Evolutionary conservation across 2,797 vertebrate genomes (phyloP), one percentile per base, ranked within the genome.

Genomic region (Vireo griseus): DNA sequence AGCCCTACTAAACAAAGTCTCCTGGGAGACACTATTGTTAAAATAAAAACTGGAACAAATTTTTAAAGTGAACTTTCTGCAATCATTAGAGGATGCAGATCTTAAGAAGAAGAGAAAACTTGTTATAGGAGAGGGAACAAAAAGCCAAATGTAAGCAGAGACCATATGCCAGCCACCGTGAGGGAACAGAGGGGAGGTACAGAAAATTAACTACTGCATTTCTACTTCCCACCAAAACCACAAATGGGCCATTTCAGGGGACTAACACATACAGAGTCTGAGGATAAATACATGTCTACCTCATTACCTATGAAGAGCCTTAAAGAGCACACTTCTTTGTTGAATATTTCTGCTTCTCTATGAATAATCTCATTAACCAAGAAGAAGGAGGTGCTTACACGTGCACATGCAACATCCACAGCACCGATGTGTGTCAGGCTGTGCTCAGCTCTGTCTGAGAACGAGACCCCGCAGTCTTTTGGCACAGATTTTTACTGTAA

Each of bases 91-190:
- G 33, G 84, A 86, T 8, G 42, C 24, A 87, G 69, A 24, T 89
- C 80, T 74, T 76, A 35, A 59, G 77, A 73, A 92, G 86, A 84
- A 44, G 78, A 86, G 45, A 92, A 90, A 90, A 91, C 52, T 82
- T 74, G 55, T 61, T 91, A 61, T 0, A 69, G n/a, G 40, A 59
- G 33, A 55, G 29, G 63, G 88, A 95, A 88, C 57, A 92, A 93
- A 95, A 94, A 88, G n/a, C 39, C 58, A 66, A 91, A 96, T 86
- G 66, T 88, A 92, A 81, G 90, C 48, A 81, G 62, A 88, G 51
- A 75, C 47, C 76, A 66, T 65, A 90, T 71, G 77, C 74, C 83
- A 90, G 69, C 44, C 59, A 73, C 37, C 77, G 50, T 2, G 26
- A 95, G 92, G 95, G 90, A 91, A 76, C 22, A 79, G 86, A 67